A percentile compares a stretch with the other conserved stretches of the same genome.
Conservation (phyloP, 2,888 invertebrate genomes). For the Cosmia trapezina region DNA sequence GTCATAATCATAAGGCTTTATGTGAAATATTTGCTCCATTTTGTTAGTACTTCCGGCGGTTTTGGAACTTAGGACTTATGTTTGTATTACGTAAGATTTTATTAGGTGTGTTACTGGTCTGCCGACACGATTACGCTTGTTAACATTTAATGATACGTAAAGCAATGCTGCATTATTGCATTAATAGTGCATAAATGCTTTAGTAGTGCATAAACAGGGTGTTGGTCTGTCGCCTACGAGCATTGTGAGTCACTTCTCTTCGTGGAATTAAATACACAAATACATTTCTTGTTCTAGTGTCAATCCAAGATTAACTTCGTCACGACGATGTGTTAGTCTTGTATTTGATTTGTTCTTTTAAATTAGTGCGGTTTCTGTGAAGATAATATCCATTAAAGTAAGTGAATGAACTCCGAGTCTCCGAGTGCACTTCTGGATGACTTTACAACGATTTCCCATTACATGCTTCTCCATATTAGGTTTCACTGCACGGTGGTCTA, state of each 20-base stretch:
- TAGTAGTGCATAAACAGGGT: conserved; percentile 55
- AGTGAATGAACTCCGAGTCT: conserved; percentile 5
- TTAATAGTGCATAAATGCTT: conserved; percentile 56
- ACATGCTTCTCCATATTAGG: conserved; percentile 14
- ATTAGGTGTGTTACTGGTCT: conserved; percentile 38
- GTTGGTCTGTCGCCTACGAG: conserved; percentile 52
- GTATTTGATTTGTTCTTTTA: conserved; percentile 35
- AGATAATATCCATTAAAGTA: conserved; percentile 19
- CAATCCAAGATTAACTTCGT: conserved; percentile 42
- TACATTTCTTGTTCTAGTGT: conserved; percentile 36
- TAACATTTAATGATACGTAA: conserved; percentile 52
- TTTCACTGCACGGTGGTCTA: background rate
- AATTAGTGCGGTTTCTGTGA: conserved; percentile 17
- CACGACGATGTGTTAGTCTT: conserved; percentile 27
- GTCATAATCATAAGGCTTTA: conserved; percentile 50
- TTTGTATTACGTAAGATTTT: conserved; percentile 45
- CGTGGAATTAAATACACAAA: conserved; percentile 31
- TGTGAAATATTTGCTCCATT: conserved; percentile 53
- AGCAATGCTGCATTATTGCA: conserved; percentile 54
- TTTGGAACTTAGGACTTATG: conserved; percentile 7
- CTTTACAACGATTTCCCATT: conserved; percentile 13
- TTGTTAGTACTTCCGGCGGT: conserved; percentile 6
- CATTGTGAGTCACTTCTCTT: conserved; percentile 49
- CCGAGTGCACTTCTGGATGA: conserved; percentile 3
- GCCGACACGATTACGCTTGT: conserved; percentile 39